A percentile compares a stretch with the other conserved stretches of the same genome.
phyloP scores from a whole-genome alignment of 2,888 invertebrate species.

The Oscheius myriophilus region DNA sequence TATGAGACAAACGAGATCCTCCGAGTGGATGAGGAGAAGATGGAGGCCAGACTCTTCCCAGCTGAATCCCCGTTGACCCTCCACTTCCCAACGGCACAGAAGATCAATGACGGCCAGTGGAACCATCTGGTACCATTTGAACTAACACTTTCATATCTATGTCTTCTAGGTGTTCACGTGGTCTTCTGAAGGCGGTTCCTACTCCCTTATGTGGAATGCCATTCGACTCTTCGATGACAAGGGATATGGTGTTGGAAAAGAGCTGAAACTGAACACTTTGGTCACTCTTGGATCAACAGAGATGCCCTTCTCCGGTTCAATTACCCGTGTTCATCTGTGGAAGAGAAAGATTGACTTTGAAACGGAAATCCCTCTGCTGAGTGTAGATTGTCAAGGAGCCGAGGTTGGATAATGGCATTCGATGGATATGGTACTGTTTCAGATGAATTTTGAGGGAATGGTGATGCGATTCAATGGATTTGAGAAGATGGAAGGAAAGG shows the following conservation, averaged over 20 bases:
- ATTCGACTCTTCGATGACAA: constrained; percentile 90
- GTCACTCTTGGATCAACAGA: constrained; percentile 1
- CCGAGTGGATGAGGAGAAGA: constrained; percentile 23
- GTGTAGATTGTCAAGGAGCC: constrained; percentile 63
- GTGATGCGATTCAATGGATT: constrained; percentile 93
- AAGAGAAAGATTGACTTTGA: constrained; percentile 88
- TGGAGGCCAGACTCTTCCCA: constrained; percentile 35
- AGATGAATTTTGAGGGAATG: constrained; percentile 85
- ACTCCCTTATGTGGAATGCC: constrained; percentile 92
- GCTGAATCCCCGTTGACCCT: constrained; percentile 26
- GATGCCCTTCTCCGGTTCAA: constrained; percentile 78
- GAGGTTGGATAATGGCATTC: constrained; percentile 31
- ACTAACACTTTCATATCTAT: no score
- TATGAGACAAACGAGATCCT: constrained; percentile 20
- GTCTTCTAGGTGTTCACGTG: constrained; percentile 89
- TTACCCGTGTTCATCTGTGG: constrained; percentile 94
- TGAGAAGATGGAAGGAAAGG: constrained; percentile 73
- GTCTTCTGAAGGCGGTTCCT: constrained; percentile 86
- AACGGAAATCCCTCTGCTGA: constrained; percentile 64
- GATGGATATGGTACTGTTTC: not conserved
- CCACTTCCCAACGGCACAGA: constrained; percentile 62
- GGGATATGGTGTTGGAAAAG: constrained; percentile 85
- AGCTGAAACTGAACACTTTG: constrained; percentile 84
- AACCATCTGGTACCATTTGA: constrained; percentile 74
- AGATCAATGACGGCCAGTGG: constrained; percentile 93